These are phyloP conservation scores for Druon quercuslanigerum DNA, from an alignment of 1,140 invertebrate genomes.

Conservation along the genomic window DNA sequence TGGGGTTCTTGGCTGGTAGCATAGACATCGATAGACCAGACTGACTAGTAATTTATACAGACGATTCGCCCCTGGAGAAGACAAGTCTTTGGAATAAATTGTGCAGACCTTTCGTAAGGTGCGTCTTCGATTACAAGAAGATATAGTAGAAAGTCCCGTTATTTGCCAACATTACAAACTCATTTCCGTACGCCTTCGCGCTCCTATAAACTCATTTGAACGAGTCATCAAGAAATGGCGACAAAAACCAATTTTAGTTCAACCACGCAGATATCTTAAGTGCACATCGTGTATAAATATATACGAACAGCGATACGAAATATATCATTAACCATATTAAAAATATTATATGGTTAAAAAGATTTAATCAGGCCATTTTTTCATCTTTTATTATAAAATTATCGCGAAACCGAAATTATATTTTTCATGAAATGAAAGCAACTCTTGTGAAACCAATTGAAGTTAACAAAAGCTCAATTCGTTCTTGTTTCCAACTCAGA, in stretches of 20 bases:
- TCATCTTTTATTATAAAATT: neutral
- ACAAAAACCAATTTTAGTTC: neutral
- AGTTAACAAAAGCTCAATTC: slow-evolving; percentile 6
- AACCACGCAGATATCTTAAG: neutral
- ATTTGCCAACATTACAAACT: neutral
- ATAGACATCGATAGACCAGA: neutral
- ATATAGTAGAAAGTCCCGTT: slow-evolving; percentile 20
- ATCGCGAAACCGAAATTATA: neutral
- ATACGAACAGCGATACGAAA: neutral
- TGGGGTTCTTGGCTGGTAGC: slow-evolving; percentile 17
- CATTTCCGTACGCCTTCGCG: slow-evolving; percentile 17
- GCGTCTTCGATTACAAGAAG: slow-evolving; percentile 10
- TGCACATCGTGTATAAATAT: neutral
- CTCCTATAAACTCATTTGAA: slow-evolving; percentile 14
- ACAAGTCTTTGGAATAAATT: slow-evolving; percentile 30
- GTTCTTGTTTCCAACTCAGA: slow-evolving; percentile 3
- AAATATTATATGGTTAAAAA: neutral
- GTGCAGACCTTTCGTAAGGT: slow-evolving; percentile 22
- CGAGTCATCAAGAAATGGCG: slow-evolving; percentile 16
- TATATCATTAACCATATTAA: neutral
- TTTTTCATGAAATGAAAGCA: slow-evolving; percentile 10
- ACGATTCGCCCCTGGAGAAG: slow-evolving; percentile 17
- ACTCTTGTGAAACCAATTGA: neutral
- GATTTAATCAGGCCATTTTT: neutral
- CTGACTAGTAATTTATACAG: slow-evolving; percentile 24